phyloP scores from a whole-genome alignment of 2,113 vertebrate species.

The Picathartes gymnocephalus region DNA sequence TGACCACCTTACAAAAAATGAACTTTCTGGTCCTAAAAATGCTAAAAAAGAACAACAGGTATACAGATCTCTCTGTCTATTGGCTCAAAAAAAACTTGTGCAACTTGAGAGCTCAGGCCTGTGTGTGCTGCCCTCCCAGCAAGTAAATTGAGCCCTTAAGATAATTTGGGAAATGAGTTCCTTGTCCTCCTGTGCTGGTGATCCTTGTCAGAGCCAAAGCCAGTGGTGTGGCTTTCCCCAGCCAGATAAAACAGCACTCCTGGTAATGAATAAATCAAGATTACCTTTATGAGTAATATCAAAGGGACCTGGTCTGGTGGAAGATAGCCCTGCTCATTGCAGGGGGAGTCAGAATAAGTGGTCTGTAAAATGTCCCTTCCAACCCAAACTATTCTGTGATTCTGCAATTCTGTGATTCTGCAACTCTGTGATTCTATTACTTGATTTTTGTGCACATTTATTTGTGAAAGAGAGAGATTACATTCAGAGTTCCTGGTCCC shows the following conservation, averaged over 20 bases:
- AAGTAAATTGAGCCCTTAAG: neutral
- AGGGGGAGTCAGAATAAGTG: too few relatives aligned
- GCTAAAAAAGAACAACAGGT: neutral
- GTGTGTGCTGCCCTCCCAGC: neutral
- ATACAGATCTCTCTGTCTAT: neutral
- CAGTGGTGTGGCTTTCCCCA: neutral
- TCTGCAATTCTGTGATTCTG: neutral
- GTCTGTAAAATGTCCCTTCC: neutral
- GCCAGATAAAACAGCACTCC: neutral
- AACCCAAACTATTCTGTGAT: neutral
- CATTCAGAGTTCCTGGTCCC: neutral
- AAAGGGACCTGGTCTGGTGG: neutral
- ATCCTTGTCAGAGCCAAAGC: neutral
- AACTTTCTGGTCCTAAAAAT: neutral
- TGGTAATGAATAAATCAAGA: neutral
- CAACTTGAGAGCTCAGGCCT: neutral
- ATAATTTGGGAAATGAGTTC: neutral
- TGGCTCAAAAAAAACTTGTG: neutral
- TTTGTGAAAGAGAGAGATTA: neutral
- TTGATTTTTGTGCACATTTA: neutral
- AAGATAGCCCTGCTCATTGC: neutral
- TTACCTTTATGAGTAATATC: neutral
- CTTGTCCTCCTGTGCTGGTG: neutral
- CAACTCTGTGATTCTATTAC: rapidly evolving
- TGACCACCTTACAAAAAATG: neutral